Evolutionary conservation across 1,140 invertebrate genomes (phyloP), one percentile per base, ranked within the genome.

Genomic region (Adelges cooleyi): DNA sequence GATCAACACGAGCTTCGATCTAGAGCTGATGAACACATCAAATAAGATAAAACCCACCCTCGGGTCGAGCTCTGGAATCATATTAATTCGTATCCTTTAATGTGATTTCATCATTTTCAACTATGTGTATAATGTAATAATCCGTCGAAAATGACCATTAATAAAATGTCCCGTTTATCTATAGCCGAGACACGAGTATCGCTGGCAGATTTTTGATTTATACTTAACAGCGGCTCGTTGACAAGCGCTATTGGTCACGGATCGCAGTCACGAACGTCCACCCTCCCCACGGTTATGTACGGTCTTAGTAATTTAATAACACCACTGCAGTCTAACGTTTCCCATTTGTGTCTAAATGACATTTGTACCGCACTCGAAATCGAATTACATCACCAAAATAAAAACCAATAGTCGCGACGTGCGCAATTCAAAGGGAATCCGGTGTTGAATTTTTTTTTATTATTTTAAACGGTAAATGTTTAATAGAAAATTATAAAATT

Each of bases 231-330:
- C 23, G 25, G 38, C 38, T 5, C 23, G 53, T 42, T 56, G 53
- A 56, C 53, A 17, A 36, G 17, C 4, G 22, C 27, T 38, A 18
- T 40, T 56, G 53, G 53, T 56, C 53, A 44, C 53, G 53, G 53
- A 5, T 11, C 29, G 11, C 11, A 33, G 53, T 56, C 53, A n/a
- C 33, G 17, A 27, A 22, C 25, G 40, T 15, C 13, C 8, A 56
- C 20, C 15, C 36, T 6, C 17, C 10, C 25, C 23, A 36, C 36
- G 13, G 10, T 18, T 8, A 25, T 10, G 17, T 15, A 38, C 9
- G 20, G 40, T 42, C 53, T 44, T 56, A 25, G 53, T 56, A 56
- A 56, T 56, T 56, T 56, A 56, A 56, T 56, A 56, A 56, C 11
- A 42, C 23, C 20, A 51, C 13, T 33, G n/a, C n/a, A n/a, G 23